These are phyloP conservation scores for Eupelmus urozonus DNA, from an alignment of 2,888 invertebrate species.

Conservation along the genomic window DNA sequence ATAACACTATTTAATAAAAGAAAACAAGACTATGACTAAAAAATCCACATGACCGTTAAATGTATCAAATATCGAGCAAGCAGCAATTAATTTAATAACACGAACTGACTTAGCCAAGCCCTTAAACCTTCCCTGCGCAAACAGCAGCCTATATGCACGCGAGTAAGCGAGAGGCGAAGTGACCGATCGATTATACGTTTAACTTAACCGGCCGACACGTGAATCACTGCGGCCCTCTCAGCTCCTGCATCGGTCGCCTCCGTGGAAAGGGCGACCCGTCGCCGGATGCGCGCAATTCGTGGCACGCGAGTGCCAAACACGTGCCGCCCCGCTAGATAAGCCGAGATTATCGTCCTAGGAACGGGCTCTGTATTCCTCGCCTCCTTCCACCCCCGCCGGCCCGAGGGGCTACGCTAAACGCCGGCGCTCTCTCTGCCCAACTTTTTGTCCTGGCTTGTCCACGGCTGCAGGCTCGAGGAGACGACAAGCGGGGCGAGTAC, in stretches of 20 bases:
- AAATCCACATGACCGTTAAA: too few species aligned
- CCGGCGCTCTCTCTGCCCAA: slow-evolving; percentile 25
- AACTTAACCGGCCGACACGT: slow-evolving; percentile 6
- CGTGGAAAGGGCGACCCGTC: neutral
- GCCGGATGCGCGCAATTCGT: slow-evolving; percentile 70
- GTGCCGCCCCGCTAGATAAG: slow-evolving; percentile 72
- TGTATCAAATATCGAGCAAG: too few species aligned
- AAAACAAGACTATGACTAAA: too few species aligned
- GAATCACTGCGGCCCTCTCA: slow-evolving; percentile 47
- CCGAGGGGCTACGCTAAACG: neutral
- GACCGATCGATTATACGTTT: slow-evolving; percentile 45
- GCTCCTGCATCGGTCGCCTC: slow-evolving; percentile 3
- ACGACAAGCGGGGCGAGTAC: slow-evolving; percentile 10
- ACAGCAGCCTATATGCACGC: too few species aligned
- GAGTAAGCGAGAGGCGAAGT: too few species aligned
- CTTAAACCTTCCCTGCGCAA: too few species aligned
- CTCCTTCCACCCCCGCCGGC: slow-evolving; percentile 50
- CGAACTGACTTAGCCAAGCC: slow-evolving; percentile 10
- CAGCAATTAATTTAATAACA: slow-evolving; percentile 43
- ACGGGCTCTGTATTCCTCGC: slow-evolving; percentile 9
- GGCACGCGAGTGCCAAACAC: slow-evolving; percentile 72
- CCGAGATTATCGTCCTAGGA: slow-evolving; percentile 66
- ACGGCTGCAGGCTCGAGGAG: slow-evolving; percentile 29
- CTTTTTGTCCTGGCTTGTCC: slow-evolving; percentile 60
- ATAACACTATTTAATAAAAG: too few species aligned